Evolutionary conservation across 2,113 vertebrate genomes (phyloP), one percentile per base, ranked within the genome.

Genomic region (Myrmecophaga tridactyla): DNA sequence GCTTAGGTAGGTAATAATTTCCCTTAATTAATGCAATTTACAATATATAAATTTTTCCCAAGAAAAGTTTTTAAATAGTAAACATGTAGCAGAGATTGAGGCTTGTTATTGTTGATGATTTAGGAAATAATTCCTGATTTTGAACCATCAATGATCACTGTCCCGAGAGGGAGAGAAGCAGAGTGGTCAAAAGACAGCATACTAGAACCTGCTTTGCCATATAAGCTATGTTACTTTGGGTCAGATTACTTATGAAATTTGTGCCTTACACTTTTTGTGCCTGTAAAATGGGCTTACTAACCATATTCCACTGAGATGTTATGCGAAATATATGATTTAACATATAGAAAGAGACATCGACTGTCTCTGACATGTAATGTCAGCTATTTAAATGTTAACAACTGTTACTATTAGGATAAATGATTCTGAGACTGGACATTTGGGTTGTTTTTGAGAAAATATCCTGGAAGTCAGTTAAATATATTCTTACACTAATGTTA

Each of bases 251-350:
- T 62, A 84, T 77, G 27, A 86, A 78, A 23, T 92, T 83, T 70
- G 34, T 85, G 76, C 31, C 58, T 75, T 60, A 63, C 7, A 10
- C 48, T 62, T 85, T 92, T 69, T 83, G n/a, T 63, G 9, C 36
- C 70, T 87, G 11, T 83, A 65, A 96, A 89, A 92, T 94, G 51
- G 65, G 53, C 75, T 89, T 70, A 84, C 90, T 76, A 92, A 83
- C 27, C n/a, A n/a, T n/a, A n/a, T n/a, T n/a, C 14, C 7, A 82
- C 27, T 63, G 60, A 1, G 9, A 90, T 85, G 1, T 34, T 76
- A 46, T 62, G 29, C 88, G 7, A 92, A 83, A 63, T 51, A 93
- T 67, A 86, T 86, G 91, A 51, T 78, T 70, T 81, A 90, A 77
- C 86, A 86, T 84, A 84, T 62, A 58, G 62, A 84, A 92, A 76